Evolutionary conservation across 1,140 invertebrate species (phyloP), one percentile per base, ranked within the genome.

Genomic region (Aphaenogaster rudis): DNA sequence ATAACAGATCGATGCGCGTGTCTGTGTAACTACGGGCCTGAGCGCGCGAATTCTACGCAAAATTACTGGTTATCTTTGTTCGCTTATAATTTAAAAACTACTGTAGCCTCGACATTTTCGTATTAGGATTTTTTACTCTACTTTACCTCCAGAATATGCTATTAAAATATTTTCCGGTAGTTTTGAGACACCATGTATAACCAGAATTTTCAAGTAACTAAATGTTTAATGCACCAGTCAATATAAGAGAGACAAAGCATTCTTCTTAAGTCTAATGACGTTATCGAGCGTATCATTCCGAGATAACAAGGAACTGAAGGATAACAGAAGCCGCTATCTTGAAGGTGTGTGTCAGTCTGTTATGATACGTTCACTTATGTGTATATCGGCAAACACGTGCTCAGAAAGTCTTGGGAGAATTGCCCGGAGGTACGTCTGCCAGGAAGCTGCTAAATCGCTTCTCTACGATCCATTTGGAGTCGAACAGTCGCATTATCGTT

Each of bases 371-470:
- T 81, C 61, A 39, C 77, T 67, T 86, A 67, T 69, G 78, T 86
- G 77, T 86, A 86, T 52, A 59, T 69, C 78, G 76, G 33, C 80
- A 72, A 87, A 87, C 86, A 81, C 86, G 67, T 82, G 86, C 78
- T 57, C 59, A 61, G 67, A 81, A 72, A 82, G 52, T 72, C 74
- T 79, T 84, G 66, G 13, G 59, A 84, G 52, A 67, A 48, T 50
- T 28, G 87, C 82, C 88, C 42, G 57, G 15, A 86, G 88, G 74
- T 77, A 82, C 3, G 88, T 86, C 87, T 81, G 82, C 45, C 28
- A 52, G 78, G 88, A 88, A 88, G 72, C 87, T 63, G 86, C 59
- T 71, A 87, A 88, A 90, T 85, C 80, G 89, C 50, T 89, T 87
- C 59, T 78, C 78, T 72, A 72, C 89, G 85, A 89, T 79, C 88